Evolutionary conservation across 1,140 invertebrate species (phyloP).

Genomic region (Apis dorsata): DNA sequence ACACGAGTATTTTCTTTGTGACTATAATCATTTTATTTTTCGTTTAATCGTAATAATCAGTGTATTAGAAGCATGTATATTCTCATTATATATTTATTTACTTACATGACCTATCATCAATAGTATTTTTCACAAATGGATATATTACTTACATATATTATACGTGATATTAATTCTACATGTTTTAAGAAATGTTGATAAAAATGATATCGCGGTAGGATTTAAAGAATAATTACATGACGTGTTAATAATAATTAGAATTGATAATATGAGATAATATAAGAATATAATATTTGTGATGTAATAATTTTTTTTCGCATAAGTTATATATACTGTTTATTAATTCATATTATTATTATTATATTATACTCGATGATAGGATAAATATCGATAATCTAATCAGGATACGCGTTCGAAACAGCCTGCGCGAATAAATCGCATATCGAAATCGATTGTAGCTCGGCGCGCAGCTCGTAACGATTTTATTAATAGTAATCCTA

Average conservation of each 20-base stretch:
- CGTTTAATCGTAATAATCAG: background rate
- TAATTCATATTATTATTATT: background rate
- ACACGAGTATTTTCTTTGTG: background rate
- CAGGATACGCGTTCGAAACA: background rate
- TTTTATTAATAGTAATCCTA: slow-evolving; percentile 66
- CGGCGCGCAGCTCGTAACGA: slow-evolving; percentile 52
- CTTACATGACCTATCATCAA: background rate
- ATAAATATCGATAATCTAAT: background rate
- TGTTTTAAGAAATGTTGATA: background rate
- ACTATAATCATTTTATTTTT: background rate
- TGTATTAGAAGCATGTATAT: background rate
- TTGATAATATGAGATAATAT: background rate
- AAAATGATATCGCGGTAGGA: background rate
- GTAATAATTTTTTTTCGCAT: background rate
- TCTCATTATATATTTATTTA: background rate
- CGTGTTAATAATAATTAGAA: background rate
- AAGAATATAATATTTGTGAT: background rate
- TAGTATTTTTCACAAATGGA: background rate
- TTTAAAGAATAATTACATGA: background rate
- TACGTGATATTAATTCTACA: background rate
- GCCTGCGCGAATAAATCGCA: background rate
- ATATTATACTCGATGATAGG: background rate
- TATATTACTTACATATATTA: background rate
- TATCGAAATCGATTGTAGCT: slow-evolving; percentile 57
- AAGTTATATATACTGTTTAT: background rate